A percentile compares a stretch with the other conserved stretches of the same genome.
Evolutionary conservation across 2,797 vertebrate genomes (phyloP).

Genomic region (Brotula barbata): DNA sequence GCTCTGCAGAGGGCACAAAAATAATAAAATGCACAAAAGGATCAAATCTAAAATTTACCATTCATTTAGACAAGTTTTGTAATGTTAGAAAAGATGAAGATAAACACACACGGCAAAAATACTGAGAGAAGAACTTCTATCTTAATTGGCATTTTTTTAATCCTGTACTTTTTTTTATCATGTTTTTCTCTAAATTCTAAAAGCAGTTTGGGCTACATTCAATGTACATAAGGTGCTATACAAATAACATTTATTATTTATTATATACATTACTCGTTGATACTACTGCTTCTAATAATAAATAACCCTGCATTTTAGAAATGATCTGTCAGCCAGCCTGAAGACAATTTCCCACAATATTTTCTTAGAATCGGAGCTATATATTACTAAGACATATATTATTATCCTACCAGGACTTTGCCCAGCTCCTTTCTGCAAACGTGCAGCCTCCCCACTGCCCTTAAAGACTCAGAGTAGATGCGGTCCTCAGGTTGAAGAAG

Average conservation of each 20-base stretch:
- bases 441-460: slow-evolving; percentile 86
- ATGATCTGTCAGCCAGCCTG: too few species aligned
- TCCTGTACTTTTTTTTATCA: too few species aligned
- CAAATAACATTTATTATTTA: too few species aligned
- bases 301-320: too few species aligned
- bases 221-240: too few species aligned
- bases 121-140: too few species aligned
- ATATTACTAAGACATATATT: not conserved
- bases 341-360: too few species aligned
- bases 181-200: too few species aligned
- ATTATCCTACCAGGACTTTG: slow-evolving; percentile 85
- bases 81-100: not conserved
- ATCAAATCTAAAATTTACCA: not conserved
- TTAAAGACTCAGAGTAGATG: slow-evolving; percentile 84
- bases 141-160: too few species aligned
- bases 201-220: too few species aligned
- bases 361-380: not conserved
- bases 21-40: not conserved
- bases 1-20: slow-evolving; percentile 76
- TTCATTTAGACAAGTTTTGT: not conserved
- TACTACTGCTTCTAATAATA: too few species aligned
- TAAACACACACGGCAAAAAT: not conserved
- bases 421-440: slow-evolving; percentile 88
- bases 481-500: slow-evolving; percentile 88
- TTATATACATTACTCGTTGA: too few species aligned